A percentile compares a stretch with the other conserved stretches of the same genome.
These are phyloP conservation scores for Coenonympha arcania DNA, from an alignment of 2,888 invertebrate genomes.

Conservation along the genomic window DNA sequence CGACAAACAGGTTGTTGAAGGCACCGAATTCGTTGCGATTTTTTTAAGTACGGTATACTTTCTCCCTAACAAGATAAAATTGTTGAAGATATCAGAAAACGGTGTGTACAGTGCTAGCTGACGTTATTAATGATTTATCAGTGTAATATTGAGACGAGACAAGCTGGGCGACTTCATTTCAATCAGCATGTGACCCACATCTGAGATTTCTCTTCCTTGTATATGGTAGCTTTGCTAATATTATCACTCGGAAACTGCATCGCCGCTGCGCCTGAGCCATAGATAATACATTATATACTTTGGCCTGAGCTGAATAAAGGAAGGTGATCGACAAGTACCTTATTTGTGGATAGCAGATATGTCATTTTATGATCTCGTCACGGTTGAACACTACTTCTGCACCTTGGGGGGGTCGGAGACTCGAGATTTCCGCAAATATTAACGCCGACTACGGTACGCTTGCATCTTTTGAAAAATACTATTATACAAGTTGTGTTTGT, in stretches of 20 bases:
- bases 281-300: too few relatives aligned
- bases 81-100: conserved; percentile 20
- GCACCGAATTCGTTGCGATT: conserved; percentile 65
- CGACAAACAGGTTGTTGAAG: conserved; percentile 73
- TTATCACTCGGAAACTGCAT: conserved; percentile 31
- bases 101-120: conserved; percentile 6
- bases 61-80: conserved; percentile 34
- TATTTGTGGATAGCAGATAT: conserved; percentile 32
- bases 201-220: conserved; percentile 70
- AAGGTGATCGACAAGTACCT: conserved; percentile 26
- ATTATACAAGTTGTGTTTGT: not conserved
- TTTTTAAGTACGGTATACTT: conserved; percentile 54
- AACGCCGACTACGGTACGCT: conserved; percentile 3
- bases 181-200: conserved; percentile 74
- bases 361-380: conserved; percentile 51
- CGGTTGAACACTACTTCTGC: conserved; percentile 58
- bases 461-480: not conserved
- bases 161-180: conserved; percentile 51
- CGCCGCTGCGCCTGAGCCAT: conserved; percentile 20
- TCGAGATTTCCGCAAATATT: conserved; percentile 28
- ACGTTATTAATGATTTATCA: conserved; percentile 28
- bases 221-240: conserved; percentile 41
- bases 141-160: conserved; percentile 26
- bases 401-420: conserved; percentile 54
- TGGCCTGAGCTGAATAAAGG: conserved; percentile 8